Evolutionary conservation across 2,113 vertebrate species (phyloP).

Genomic region (Nothocercus julius): DNA sequence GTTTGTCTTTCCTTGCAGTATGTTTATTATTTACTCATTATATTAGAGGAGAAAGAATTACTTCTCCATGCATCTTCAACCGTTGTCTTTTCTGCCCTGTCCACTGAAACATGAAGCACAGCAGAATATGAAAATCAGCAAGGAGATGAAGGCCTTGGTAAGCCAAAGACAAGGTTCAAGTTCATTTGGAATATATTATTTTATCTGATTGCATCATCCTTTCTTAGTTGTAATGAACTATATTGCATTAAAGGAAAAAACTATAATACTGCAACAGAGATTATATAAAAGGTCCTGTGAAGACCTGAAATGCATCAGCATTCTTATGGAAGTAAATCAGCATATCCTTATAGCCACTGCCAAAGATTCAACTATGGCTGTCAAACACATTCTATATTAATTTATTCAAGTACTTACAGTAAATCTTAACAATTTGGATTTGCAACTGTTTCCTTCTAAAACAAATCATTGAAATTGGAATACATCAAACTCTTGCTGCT

Average conservation of each 20-base stretch:
- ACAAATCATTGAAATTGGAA: not conserved
- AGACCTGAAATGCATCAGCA: not conserved
- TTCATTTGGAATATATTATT: not conserved
- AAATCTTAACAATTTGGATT: not conserved
- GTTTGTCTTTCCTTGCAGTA: not conserved
- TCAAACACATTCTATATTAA: conserved; percentile 38
- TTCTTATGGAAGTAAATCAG: conserved; percentile 15
- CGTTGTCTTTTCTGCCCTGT: not conserved
- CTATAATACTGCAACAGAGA: not conserved
- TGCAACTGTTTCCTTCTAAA: conserved; percentile 13
- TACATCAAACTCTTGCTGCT: not conserved
- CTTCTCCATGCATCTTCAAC: not conserved
- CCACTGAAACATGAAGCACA: accelerated
- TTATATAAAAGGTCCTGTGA: conserved; percentile 5
- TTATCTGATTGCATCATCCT: not conserved
- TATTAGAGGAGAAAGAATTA: not conserved
- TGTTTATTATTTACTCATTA: not conserved
- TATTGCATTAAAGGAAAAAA: not conserved
- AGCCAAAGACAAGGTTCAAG: not conserved
- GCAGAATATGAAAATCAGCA: not conserved
- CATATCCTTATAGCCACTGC: not conserved
- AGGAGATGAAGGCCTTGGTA: not conserved
- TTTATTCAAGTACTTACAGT: conserved; percentile 42
- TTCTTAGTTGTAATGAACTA: not conserved
- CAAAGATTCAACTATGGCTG: not conserved